Base-by-base conservation (phyloP, 1,140 invertebrate genomes). In the Orchesella cincta region DNA sequence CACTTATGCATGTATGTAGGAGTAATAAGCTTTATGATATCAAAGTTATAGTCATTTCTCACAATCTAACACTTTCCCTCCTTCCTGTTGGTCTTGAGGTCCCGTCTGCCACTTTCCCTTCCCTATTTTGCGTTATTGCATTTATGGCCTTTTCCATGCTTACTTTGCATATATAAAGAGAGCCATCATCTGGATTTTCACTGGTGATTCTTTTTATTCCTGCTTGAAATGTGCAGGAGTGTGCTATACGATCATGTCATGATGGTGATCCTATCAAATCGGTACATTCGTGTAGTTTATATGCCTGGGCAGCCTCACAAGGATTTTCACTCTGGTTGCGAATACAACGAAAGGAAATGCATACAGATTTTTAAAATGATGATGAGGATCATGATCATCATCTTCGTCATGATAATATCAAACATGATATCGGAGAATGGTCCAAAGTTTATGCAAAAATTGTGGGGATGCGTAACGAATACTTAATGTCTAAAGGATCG, bases 171-270 rank as follows among this genome's bases (percentile, higher is more conserved):
- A 67, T 67, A 67, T 29, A 57, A 57, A 67, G 8, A 46, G 31
- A 67, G 62, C 62, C 31, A 67, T 67, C 23, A 67, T 67, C 23
- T 23, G 62, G 62, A 67, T 67, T 33, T 67, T 33, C 62, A 67
- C 62, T 67, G 62, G 62, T 67, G 62, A 67, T 67, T 29, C 62
- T 67, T 67, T 67, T 67, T n/a, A 67, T 26, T 57, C 52, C 52
- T 57, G 8, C 39, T 8, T 20, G n/a, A n/a, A n/a, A n/a, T n/a
- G n/a, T n/a, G n/a, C n/a, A n/a, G n/a, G n/a, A n/a, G n/a, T n/a
- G 18, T 46, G 18, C 18, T 46, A 46, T 46, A 46, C 5, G 39
- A 46, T 8, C 5, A 46, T 46, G 39, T 46, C 5, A 8, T 46
- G 18, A 46, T 8, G 39, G 5, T 46, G 39, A 18, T 5, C 39